Base-by-base conservation (phyloP, 2,113 vertebrate genomes). In the Diadophis punctatus region DNA sequence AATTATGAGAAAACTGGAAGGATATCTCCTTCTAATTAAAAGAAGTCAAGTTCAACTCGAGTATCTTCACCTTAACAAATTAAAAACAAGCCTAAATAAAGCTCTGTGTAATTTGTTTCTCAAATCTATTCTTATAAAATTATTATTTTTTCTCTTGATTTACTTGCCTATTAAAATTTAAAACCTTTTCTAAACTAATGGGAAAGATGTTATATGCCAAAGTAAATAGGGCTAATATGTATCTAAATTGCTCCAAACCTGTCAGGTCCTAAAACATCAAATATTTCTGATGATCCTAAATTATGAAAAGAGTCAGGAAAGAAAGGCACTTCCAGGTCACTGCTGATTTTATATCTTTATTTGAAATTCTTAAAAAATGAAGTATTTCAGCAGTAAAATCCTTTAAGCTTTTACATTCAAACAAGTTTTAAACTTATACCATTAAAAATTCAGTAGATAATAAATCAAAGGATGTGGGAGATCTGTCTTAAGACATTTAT, bases 381-480 rank as follows among this genome's bases (percentile, higher is more conserved):
- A 95, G 86, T 94, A 95, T 96, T 97, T 97, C 96, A 97, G 95
- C 93, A 96, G 94, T 93, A 97, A 86, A 96, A 95, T 96, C 96
- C 96, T 95, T 93, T 93, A 88, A 95, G 94, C 94, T 92, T 95
- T 95, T 96, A 90, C 55, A 96, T 91, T 93, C 60, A 96, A 96
- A 97, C 88, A 90, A 95, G 93, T 96, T 96, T 95, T 97, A 86
- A 96, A 97, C 95, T 94, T 94, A 49, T 92, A 94, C 97, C 96
- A 96, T 96, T 97, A 97, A 98, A 97, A 94, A 94, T 97, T 97
- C 97, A 97, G 96, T 97, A 93, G 96, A 91, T 93, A 96, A 96
- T 97, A 98, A 97, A 97, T 97, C 95, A 96, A 94, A 96, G 93
- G 91, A 95, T 94, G 93, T 95, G 56, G 92, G 92, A 86, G 94